Evolutionary conservation across 1,140 invertebrate species (phyloP), one percentile per base, ranked within the genome.

Genomic region (Lepidostoma basale): DNA sequence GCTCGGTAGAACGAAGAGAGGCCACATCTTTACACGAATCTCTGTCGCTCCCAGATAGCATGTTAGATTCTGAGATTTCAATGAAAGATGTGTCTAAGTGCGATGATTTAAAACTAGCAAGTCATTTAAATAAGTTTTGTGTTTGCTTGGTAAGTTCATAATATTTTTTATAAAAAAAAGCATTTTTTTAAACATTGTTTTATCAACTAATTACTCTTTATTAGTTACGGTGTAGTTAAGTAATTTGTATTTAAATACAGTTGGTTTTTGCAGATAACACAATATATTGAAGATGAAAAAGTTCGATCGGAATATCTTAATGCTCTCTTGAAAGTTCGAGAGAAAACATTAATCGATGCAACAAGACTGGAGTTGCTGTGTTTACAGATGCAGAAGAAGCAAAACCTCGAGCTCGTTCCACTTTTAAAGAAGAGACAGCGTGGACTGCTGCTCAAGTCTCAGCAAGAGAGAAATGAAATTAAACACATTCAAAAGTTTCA

Each of bases 401-500:
- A 72, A 30, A 42, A 44, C 18, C 33, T 49, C 9, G 70, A 72
- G 3, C 67, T 60, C 8, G 47, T 65, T 22, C 62, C 66, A n/a
- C 62, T 58, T 10, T 25, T 72, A 8, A 72, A 69, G 42, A 72
- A 67, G 23, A 72, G 67, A 62, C 70, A 72, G 33, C 26, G 70
- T 0, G 70, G 52, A 18, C 52, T 72, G 20, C 28, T 72, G 1
- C 36, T 72, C 12, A 72, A 69, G 59, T 62, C 68, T 4, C 70
- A 72, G 54, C 67, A 69, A 28, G 70, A 72, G 58, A 39, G 67
- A 12, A 69, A 72, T 56, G 70, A 72, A 45, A 72, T 72, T 16
- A 72, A 63, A 23, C 45, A 65, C n/a, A 72, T 72, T 22, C 68
- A 64, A 56, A 72, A 69, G 12, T 72, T 66, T 67, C 70, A 72